These are phyloP conservation scores for Typhlomys cinereus DNA, from an alignment of 2,113 vertebrate species.

Conservation along the genomic window DNA sequence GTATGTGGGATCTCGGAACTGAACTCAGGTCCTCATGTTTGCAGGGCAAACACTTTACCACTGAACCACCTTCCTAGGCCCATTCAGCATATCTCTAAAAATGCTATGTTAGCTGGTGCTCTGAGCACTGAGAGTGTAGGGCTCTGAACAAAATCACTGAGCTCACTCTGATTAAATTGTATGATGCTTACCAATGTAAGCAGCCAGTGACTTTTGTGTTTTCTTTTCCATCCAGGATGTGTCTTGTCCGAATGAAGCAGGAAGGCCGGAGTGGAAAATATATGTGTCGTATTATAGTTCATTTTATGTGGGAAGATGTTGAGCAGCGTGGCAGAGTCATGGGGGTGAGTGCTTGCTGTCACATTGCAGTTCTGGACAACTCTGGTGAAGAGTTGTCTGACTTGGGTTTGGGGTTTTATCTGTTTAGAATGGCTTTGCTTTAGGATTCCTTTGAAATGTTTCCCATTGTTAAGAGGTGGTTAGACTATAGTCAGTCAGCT, in stretches of 20 bases:
- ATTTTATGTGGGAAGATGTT: conserved; percentile 99
- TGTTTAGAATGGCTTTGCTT: conserved; percentile 28
- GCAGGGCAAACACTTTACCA: too few relatives aligned
- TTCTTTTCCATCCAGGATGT: conserved; percentile 90
- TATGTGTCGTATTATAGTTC: conserved; percentile 97
- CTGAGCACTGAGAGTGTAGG: too few relatives aligned
- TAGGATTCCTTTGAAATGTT: conserved; percentile 35
- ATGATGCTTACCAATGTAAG: conserved; percentile 15
- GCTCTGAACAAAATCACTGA: too few relatives aligned
- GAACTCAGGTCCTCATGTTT: too few relatives aligned
- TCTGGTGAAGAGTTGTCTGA: background rate
- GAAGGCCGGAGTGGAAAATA: conserved; percentile 96
- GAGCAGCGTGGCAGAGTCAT: conserved; percentile 97
- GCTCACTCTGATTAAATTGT: background rate
- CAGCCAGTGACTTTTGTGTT: conserved; percentile 7
- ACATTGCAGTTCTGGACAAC: background rate
- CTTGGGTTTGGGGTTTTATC: background rate
- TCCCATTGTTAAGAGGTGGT: background rate
- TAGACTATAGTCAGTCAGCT: background rate
- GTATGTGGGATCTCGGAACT: too few relatives aligned
- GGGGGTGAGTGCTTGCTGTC: conserved; percentile 90
- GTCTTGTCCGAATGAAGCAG: conserved; percentile 97
- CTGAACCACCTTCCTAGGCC: too few relatives aligned
- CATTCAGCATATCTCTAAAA: too few relatives aligned
- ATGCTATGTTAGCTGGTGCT: too few relatives aligned